Evolutionary conservation across 2,888 invertebrate species (phyloP), one percentile per base, ranked within the genome.

Genomic region (Elysia crispata): DNA sequence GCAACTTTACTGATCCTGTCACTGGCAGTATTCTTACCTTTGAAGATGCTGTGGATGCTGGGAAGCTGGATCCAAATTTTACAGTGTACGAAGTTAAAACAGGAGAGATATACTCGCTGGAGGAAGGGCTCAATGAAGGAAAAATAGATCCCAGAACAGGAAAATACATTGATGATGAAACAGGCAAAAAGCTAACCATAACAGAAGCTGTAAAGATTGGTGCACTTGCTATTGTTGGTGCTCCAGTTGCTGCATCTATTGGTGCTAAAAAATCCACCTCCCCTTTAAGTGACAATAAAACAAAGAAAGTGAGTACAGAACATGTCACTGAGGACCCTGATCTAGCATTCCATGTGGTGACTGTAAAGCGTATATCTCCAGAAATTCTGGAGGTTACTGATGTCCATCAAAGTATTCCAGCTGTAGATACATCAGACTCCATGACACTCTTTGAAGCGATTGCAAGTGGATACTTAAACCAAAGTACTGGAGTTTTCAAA

Each of bases 211-310:
- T 89, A n/a, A 88, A 88, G 81, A 83, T 88, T 66, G 91, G 91
- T 0, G 93, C 97, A 0, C 93, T 98, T 83, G 97, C 97, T 31
- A 94, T 98, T 49, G 95, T 97, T 69, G 97, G 96, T 41, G 96
- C 96, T n/a, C 85, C 85, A 62, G 57, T 85, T 49, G 96, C 96
- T 20, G 88, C 88, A 49, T 85, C 86, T 18, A 73, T 84, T 67
- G 84, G 83, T 69, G 84, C 85, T 25, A 86, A 84, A 76, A 83
- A 86, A 33, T 80, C 82, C 28, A 64, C 83, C n/a, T 72, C 80
- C 20, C 50, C 76, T 25, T n/a, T 81, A 5, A 54, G 76, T 66
- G 77, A 82, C 62, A 76, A 67, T 28, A 78, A 60, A 23, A 23
- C 18, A 50, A 25, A 15, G 8, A 15, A n/a, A 57, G 11, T 62